A percentile compares a stretch with the other conserved stretches of the same genome.
phyloP scores from a whole-genome alignment of 2,888 invertebrate genomes.

The Agrotis clavis region DNA sequence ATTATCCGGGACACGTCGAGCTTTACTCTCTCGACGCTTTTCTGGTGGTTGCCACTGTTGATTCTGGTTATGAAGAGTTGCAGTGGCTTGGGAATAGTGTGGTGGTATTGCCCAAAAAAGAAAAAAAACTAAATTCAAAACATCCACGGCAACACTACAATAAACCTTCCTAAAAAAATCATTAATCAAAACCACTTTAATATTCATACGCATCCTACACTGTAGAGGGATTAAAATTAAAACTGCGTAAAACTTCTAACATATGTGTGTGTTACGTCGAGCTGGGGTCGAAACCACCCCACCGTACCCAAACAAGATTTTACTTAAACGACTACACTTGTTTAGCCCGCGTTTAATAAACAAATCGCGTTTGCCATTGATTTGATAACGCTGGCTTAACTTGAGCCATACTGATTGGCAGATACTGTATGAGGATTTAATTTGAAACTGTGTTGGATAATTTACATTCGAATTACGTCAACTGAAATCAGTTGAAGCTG shows the following conservation, averaged over 20 bases:
- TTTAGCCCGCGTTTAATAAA: conserved; percentile 62
- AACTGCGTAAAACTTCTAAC: conserved; percentile 86
- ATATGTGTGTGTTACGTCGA: conserved; percentile 77
- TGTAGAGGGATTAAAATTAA: conserved; percentile 85
- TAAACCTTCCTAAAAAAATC: conserved; percentile 1
- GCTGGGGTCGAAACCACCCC: conserved; percentile 69
- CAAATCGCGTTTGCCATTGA: conserved; percentile 58
- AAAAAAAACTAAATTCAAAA: neutral
- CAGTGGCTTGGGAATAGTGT: too few species aligned
- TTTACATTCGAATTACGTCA: conserved; percentile 45
- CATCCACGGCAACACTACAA: neutral
- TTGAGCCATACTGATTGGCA: conserved; percentile 48
- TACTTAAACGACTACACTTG: conserved; percentile 70
- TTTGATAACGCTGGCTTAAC: conserved; percentile 60
- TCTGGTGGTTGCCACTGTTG: too few species aligned
- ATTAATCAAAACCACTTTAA: conserved; percentile 33
- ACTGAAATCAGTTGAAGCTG: conserved; percentile 31
- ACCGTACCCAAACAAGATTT: conserved; percentile 75
- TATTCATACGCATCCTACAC: conserved; percentile 56
- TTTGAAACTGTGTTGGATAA: conserved; percentile 40
- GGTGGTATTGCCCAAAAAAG: too few species aligned
- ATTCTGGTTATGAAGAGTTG: too few species aligned
- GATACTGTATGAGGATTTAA: conserved; percentile 43
- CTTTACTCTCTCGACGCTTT: too few species aligned
- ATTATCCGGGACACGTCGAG: too few species aligned